These are phyloP conservation scores for Apis florea DNA, from an alignment of 1,140 invertebrate genomes.

Conservation along the genomic window DNA sequence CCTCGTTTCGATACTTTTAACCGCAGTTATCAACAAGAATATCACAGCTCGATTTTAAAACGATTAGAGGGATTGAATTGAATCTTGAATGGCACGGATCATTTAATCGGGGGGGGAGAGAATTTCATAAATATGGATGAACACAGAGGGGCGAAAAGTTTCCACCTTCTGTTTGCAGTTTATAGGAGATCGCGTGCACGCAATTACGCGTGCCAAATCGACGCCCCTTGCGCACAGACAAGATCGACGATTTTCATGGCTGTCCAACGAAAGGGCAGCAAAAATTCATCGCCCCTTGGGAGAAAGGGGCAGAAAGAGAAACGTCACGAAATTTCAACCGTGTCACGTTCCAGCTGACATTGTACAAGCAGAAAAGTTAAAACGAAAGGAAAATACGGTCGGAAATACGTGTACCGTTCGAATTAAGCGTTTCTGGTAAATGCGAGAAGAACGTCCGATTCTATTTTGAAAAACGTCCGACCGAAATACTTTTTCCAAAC, in stretches of 20 bases:
- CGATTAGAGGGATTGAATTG: no score
- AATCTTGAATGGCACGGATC: no score
- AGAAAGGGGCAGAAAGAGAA: not conserved
- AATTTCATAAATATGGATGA: no score
- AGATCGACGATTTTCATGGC: constrained; percentile 18
- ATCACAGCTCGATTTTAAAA: no score
- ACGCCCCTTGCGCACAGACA: not conserved
- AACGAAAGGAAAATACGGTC: not conserved
- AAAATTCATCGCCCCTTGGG: not conserved
- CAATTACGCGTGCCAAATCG: constrained; percentile 15
- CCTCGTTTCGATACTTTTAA: no score
- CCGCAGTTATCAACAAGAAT: no score
- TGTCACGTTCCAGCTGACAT: not conserved
- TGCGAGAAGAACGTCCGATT: not conserved
- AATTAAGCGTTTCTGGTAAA: not conserved
- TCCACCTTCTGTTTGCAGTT: not conserved
- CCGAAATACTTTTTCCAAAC: no score
- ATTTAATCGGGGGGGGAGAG: no score
- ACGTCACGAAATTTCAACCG: not conserved
- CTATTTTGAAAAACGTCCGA: not conserved
- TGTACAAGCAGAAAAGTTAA: not conserved
- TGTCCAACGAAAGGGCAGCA: constrained; percentile 12
- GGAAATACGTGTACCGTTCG: not conserved
- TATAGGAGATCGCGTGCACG: constrained; percentile 9
- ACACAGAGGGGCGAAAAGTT: not conserved